phyloP scores from a whole-genome alignment of 2,888 invertebrate species.

The Tetragonula carbonaria region DNA sequence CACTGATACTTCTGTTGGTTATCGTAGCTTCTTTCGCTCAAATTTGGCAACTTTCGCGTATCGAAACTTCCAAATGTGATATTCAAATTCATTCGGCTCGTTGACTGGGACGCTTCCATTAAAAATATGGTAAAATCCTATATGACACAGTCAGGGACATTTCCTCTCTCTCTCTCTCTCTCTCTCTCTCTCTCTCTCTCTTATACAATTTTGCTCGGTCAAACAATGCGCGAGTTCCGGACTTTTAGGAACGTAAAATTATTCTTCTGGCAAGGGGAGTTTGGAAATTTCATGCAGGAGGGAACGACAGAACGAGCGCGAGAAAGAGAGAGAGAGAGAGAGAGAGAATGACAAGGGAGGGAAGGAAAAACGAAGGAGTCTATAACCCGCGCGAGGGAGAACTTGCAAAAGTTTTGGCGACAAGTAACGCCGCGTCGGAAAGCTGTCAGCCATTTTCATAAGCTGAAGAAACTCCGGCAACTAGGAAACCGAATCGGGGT shows the following conservation, averaged over 20 bases:
- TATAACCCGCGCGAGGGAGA: slow-evolving; percentile 19
- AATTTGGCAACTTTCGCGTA: neutral
- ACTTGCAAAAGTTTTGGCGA: slow-evolving; percentile 65
- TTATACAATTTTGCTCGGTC: neutral
- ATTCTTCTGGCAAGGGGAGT: slow-evolving; percentile 1
- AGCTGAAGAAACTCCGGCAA: slow-evolving; percentile 59
- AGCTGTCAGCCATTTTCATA: slow-evolving; percentile 70
- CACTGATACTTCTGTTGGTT: too few species aligned
- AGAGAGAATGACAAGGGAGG: neutral
- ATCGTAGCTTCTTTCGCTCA: too few species aligned
- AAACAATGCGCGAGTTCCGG: neutral
- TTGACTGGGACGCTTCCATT: neutral
- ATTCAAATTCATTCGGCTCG: neutral
- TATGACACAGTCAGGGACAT: neutral
- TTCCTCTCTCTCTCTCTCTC: neutral
- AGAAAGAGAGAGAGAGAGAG: too few species aligned
- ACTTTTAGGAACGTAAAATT: slow-evolving; percentile 18
- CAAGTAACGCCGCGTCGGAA: slow-evolving; percentile 65
- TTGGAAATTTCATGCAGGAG: slow-evolving; percentile 3
- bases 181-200: too few species aligned
- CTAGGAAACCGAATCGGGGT: slow-evolving; percentile 65
- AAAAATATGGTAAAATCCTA: neutral
- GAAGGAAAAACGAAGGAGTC: slow-evolving; percentile 21
- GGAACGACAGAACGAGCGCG: too few species aligned
- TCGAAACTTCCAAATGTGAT: neutral